phyloP scores from a whole-genome alignment of 2,888 invertebrate species.

The Cancer borealis region DNA sequence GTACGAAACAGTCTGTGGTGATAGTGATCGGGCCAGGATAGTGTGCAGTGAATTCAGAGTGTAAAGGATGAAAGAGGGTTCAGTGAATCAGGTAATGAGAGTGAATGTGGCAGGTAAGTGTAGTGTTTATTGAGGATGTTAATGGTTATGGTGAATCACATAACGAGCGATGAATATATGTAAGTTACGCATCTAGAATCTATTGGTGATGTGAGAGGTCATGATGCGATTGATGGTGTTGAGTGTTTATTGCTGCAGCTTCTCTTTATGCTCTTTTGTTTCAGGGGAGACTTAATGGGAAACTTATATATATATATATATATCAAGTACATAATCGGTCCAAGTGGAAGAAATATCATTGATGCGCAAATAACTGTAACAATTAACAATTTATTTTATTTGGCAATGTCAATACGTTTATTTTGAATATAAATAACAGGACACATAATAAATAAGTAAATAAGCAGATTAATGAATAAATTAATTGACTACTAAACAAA shows the following conservation, averaged over 20 bases:
- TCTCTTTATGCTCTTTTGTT: neutral
- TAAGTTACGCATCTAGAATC: too few species aligned
- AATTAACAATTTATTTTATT: neutral
- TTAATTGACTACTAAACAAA: constrained; percentile 20
- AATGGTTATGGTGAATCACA: too few species aligned
- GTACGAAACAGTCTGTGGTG: constrained; percentile 2
- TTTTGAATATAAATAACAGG: neutral
- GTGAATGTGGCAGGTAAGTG: neutral
- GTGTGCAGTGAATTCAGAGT: neutral
- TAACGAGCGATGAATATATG: too few species aligned
- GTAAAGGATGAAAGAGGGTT: neutral
- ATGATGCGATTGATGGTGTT: neutral
- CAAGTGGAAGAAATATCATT: neutral
- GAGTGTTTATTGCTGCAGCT: neutral
- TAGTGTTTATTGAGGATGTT: too few species aligned
- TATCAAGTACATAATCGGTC: neutral
- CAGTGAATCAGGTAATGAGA: neutral
- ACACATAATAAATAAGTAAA: constrained; percentile 20
- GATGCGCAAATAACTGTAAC: neutral
- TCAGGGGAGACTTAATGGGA: neutral
- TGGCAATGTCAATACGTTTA: neutral
- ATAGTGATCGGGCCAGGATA: neutral
- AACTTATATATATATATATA: neutral
- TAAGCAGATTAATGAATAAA: constrained; percentile 1
- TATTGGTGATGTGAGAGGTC: neutral